phyloP scores from a whole-genome alignment of 2,797 vertebrate species.

The Macropodus opercularis region DNA sequence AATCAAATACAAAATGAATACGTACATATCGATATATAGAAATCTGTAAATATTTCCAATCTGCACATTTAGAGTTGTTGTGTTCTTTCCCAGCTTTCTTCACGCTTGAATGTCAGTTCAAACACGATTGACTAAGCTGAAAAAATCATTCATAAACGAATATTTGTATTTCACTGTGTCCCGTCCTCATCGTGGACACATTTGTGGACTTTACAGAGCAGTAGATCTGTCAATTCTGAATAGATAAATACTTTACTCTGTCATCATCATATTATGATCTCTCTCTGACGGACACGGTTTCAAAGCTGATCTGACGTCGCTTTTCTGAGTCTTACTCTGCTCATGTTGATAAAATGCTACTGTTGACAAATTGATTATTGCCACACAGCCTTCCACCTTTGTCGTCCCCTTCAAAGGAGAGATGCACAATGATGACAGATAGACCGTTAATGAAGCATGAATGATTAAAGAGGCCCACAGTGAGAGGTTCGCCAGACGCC shows the following conservation, averaged over 20 bases:
- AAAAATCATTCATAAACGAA: too few relatives aligned
- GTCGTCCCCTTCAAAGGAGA: slow-evolving; percentile 47
- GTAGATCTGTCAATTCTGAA: neutral
- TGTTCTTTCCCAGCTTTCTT: too few relatives aligned
- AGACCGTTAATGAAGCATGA: slow-evolving; percentile 74
- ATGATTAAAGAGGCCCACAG: slow-evolving; percentile 77
- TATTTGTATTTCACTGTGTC: too few relatives aligned
- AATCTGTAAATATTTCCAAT: too few relatives aligned
- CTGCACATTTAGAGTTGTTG: too few relatives aligned
- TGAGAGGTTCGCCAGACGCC: slow-evolving; percentile 60
- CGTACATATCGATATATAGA: too few relatives aligned
- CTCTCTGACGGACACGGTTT: too few relatives aligned
- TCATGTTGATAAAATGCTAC: slow-evolving; percentile 28
- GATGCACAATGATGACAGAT: slow-evolving; percentile 59
- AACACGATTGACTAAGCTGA: too few relatives aligned
- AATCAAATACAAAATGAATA: too few relatives aligned
- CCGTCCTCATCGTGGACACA: neutral
- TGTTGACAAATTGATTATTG: slow-evolving; percentile 61
- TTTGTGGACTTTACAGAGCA: neutral
- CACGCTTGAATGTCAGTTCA: too few relatives aligned
- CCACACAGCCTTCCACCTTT: slow-evolving; percentile 44
- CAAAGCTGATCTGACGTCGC: slow-evolving; percentile 31
- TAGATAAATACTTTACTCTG: neutral
- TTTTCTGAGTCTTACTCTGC: slow-evolving; percentile 38
- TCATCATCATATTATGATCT: neutral